These are phyloP conservation scores for Microchrysa polita DNA, from an alignment of 2,888 invertebrate genomes.

Conservation along the genomic window DNA sequence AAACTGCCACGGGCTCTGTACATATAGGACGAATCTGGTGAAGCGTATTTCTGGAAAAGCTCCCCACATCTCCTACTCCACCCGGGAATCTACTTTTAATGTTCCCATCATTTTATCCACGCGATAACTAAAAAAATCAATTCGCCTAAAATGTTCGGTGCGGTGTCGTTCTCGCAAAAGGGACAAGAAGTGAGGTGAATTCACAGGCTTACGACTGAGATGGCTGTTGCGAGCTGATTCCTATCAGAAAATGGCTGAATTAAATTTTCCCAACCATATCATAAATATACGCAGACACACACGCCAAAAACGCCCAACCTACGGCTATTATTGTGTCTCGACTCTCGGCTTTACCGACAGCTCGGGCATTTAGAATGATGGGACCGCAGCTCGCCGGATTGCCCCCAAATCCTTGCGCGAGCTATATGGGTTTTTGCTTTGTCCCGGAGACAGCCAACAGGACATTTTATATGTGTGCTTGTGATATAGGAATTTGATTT, in stretches of 20 bases:
- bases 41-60: too few relatives aligned
- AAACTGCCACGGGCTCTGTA: too few relatives aligned
- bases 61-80: too few relatives aligned
- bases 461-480: too few relatives aligned
- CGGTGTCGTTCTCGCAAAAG: conserved; percentile 10
- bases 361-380: conserved; percentile 41
- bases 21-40: too few relatives aligned
- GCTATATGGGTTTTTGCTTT: neutral
- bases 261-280: conserved; percentile 26
- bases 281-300: conserved; percentile 28
- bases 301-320: conserved; percentile 23
- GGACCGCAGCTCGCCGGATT: conserved; percentile 5
- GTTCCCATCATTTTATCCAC: neutral
- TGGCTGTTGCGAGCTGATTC: conserved; percentile 7
- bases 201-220: too few relatives aligned
- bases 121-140: conserved; percentile 36
- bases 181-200: conserved; percentile 2
- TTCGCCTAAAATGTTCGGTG: conserved; percentile 26
- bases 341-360: conserved; percentile 30
- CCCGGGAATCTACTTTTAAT: too few relatives aligned
- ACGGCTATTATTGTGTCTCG: conserved; percentile 5
- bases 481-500: neutral
- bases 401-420: neutral
- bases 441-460: too few relatives aligned
- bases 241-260: conserved; percentile 29